A percentile compares a stretch with the other conserved stretches of the same genome.
Conservation (phyloP, 1,140 invertebrate genomes). For the Drosophila melanica region DNA sequence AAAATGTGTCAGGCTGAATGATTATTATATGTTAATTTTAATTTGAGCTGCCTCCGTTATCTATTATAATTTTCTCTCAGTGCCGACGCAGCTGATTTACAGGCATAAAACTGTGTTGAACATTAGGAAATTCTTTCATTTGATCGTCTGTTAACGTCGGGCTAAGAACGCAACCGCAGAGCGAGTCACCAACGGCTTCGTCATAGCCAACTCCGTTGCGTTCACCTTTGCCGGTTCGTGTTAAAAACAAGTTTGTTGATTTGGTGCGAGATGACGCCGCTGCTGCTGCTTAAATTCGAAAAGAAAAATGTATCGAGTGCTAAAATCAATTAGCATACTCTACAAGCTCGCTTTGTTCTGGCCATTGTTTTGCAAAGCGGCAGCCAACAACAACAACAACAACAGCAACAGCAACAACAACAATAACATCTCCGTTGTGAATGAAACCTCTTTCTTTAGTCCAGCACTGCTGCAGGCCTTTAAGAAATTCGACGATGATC, state of each 20-base stretch:
- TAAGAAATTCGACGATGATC: slow-evolving; percentile 62
- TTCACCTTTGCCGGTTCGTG: slow-evolving; percentile 11
- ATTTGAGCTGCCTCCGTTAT: too few relatives aligned
- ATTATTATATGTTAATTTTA: too few relatives aligned
- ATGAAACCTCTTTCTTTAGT: slow-evolving; percentile 59
- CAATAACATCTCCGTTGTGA: slow-evolving; percentile 23
- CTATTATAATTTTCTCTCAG: slow-evolving; percentile 10
- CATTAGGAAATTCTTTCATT: slow-evolving; percentile 71
- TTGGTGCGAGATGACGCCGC: slow-evolving; percentile 55
- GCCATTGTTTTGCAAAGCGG: slow-evolving; percentile 34
- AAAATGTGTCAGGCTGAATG: too few relatives aligned
- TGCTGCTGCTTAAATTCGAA: slow-evolving; percentile 44
- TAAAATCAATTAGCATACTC: slow-evolving; percentile 81
- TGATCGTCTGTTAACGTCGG: slow-evolving; percentile 57
- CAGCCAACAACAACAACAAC: background rate
- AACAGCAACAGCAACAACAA: too few relatives aligned
- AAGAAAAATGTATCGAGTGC: slow-evolving; percentile 78
- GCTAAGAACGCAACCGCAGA: slow-evolving; percentile 45
- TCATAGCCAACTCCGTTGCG: slow-evolving; percentile 6
- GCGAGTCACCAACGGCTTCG: slow-evolving; percentile 40
- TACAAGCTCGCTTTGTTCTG: slow-evolving; percentile 38
- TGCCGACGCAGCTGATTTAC: slow-evolving; percentile 21
- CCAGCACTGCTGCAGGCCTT: slow-evolving; percentile 59
- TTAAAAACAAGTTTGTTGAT: slow-evolving; percentile 67
- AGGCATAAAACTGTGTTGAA: slow-evolving; percentile 65